These are phyloP conservation scores for Pterostichus madidus DNA, from an alignment of 2,888 invertebrate genomes.

Conservation along the genomic window DNA sequence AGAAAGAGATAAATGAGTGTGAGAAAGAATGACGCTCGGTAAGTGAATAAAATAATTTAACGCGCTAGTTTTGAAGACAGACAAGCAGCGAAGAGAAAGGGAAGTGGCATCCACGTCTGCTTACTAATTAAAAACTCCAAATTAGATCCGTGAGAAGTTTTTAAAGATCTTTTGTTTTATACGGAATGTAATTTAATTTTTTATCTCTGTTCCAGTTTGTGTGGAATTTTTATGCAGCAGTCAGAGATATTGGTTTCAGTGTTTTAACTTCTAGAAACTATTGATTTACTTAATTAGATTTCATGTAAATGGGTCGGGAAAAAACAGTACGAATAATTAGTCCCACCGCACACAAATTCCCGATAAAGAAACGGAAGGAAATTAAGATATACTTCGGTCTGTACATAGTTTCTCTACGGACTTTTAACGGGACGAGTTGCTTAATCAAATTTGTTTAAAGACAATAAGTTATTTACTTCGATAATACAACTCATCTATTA, in stretches of 20 bases:
- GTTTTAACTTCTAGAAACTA: constrained; percentile 40
- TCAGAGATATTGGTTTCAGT: constrained; percentile 38
- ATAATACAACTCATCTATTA: too few relatives aligned
- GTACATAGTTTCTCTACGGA: too few relatives aligned
- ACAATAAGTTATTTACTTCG: too few relatives aligned
- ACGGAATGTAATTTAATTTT: constrained; percentile 52
- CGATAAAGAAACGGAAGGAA: constrained; percentile 6
- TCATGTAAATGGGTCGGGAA: constrained; percentile 23
- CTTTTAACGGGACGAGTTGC: too few relatives aligned
- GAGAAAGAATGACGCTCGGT: constrained; percentile 34
- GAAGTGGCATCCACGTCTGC: constrained; percentile 21
- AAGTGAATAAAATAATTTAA: constrained; percentile 52
- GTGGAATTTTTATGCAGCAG: constrained; percentile 42
- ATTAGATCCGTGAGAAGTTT: constrained; percentile 54
- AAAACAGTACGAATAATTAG: constrained; percentile 25
- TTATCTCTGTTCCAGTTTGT: constrained; percentile 40
- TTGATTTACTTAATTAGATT: constrained; percentile 46
- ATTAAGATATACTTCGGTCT: constrained; percentile 20
- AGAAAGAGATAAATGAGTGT: constrained; percentile 18
- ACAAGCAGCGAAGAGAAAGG: neutral
- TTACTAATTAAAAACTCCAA: constrained; percentile 52
- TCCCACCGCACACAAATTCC: neutral
- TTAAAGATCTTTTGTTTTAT: constrained; percentile 54
- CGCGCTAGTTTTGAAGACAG: constrained; percentile 1
- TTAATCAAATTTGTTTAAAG: too few relatives aligned